These are phyloP conservation scores for Cepphus grylle DNA, from an alignment of 2,113 vertebrate species.

Conservation along the genomic window DNA sequence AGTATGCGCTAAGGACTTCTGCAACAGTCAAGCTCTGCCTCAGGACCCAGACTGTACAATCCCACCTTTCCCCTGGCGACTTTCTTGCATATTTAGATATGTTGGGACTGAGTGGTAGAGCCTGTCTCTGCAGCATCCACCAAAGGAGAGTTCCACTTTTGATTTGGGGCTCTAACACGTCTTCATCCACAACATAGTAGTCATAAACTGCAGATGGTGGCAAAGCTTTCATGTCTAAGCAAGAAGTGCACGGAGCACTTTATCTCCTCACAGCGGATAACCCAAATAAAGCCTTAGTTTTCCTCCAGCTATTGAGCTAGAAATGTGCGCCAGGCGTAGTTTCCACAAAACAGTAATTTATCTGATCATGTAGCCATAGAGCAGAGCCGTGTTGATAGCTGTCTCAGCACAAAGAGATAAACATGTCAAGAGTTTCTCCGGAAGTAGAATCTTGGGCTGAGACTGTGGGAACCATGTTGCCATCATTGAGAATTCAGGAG, in stretches of 20 bases:
- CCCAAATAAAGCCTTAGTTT: background rate
- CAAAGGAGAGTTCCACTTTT: background rate
- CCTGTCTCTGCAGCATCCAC: background rate
- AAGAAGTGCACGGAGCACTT: background rate
- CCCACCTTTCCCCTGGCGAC: background rate
- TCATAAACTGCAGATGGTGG: background rate
- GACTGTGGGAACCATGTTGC: background rate
- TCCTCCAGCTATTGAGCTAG: background rate
- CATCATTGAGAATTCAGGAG: background rate
- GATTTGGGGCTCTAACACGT: background rate
- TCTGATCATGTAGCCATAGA: background rate
- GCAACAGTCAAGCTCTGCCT: background rate
- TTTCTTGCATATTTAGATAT: background rate
- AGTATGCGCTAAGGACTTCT: background rate
- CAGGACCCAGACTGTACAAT: background rate
- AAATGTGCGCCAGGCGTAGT: background rate
- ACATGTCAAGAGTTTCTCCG: background rate
- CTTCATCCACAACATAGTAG: background rate
- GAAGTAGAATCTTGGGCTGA: background rate
- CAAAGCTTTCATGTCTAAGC: background rate
- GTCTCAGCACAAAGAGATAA: background rate
- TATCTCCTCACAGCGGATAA: background rate
- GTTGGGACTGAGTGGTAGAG: background rate
- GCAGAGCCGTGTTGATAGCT: background rate
- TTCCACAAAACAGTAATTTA: constrained; percentile 5